These are phyloP conservation scores for Epinotia bilunana DNA, from an alignment of 2,888 invertebrate species.

Conservation along the genomic window DNA sequence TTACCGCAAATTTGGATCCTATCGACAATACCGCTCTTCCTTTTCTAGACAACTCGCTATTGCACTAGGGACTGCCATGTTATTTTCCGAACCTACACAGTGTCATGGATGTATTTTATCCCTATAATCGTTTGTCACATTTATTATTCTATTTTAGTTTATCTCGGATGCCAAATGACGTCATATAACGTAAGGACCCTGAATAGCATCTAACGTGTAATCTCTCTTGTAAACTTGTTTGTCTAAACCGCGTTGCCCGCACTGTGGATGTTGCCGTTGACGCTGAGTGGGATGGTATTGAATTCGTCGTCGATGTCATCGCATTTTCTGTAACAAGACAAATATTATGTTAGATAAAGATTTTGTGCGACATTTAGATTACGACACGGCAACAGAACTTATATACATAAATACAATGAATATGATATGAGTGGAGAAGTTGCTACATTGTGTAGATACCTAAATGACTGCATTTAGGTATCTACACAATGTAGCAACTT, in stretches of 20 bases:
- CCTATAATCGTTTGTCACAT: not conserved
- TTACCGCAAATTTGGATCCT: not conserved
- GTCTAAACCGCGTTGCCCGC: slow-evolving; percentile 79
- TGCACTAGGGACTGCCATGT: not conserved
- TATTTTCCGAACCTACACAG: not conserved
- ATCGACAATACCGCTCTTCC: not conserved
- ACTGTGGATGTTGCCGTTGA: slow-evolving; percentile 74
- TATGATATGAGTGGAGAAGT: not conserved
- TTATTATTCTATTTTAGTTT: not conserved
- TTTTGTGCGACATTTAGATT: too few species aligned
- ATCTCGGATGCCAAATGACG: not conserved
- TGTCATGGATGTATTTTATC: not conserved
- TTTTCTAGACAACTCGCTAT: not conserved
- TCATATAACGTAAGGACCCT: not conserved
- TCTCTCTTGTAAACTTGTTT: slow-evolving; percentile 35
- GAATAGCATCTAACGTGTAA: slow-evolving; percentile 39
- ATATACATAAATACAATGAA: not conserved
- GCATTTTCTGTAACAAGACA: slow-evolving; percentile 70
- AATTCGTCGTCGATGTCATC: slow-evolving; percentile 80
- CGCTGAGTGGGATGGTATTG: slow-evolving; percentile 80
- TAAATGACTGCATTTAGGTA: too few species aligned
- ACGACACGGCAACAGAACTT: not conserved
- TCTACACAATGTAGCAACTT: not conserved
- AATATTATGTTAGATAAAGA: slow-evolving; percentile 27
- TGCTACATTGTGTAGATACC: not conserved